Evolutionary conservation across 2,888 invertebrate genomes (phyloP).

Genomic region (Autographa pulchrina): DNA sequence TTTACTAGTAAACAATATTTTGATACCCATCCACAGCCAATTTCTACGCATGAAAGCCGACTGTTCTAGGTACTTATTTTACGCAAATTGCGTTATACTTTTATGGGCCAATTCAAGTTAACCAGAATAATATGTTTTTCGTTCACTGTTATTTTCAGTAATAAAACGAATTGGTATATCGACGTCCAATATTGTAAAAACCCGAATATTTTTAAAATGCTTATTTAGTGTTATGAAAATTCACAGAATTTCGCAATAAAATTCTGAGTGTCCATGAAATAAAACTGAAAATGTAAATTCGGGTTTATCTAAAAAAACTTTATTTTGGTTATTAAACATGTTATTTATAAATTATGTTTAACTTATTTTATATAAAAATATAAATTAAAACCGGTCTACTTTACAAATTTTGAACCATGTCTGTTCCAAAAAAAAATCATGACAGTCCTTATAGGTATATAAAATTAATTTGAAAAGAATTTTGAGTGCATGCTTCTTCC

Average conservation of each 20-base stretch:
- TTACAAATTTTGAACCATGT: too few relatives aligned
- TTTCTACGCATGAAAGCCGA: too few relatives aligned
- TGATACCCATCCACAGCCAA: too few relatives aligned
- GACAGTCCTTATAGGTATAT: too few relatives aligned
- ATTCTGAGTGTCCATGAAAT: not conserved
- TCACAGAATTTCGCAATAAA: not conserved
- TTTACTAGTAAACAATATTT: too few relatives aligned
- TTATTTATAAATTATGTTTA: too few relatives aligned
- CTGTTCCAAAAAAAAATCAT: too few relatives aligned
- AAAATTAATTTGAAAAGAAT: too few relatives aligned
- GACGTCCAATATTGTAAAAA: not conserved
- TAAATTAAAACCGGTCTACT: too few relatives aligned
- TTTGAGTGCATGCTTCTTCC: too few relatives aligned
- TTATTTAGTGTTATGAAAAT: not conserved
- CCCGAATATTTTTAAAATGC: slow-evolving; percentile 14
- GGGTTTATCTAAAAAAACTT: not conserved
- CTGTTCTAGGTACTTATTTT: not conserved
- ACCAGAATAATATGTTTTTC: slow-evolving; percentile 3
- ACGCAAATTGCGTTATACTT: slow-evolving; percentile 2
- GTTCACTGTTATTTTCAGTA: slow-evolving; percentile 2
- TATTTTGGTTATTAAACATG: too few relatives aligned
- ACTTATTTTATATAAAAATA: too few relatives aligned
- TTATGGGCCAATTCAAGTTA: slow-evolving; percentile 1
- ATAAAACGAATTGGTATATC: slow-evolving; percentile 3
- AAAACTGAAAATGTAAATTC: not conserved